Evolutionary conservation across 2,797 vertebrate genomes (phyloP), one percentile per base, ranked within the genome.

Genomic region (Caiman crocodilus): DNA sequence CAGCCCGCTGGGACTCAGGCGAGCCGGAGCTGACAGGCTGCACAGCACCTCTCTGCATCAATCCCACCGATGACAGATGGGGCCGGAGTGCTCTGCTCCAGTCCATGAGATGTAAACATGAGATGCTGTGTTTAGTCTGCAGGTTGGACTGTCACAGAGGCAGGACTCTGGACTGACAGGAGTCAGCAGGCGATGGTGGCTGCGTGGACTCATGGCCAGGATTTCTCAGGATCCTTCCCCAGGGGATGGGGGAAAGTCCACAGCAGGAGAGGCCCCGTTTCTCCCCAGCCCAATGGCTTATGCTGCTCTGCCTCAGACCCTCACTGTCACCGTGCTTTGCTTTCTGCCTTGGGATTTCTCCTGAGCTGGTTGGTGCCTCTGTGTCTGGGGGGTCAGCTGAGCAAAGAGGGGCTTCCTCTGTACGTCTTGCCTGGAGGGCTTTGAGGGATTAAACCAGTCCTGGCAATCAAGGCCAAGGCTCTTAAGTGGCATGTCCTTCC

Each of bases 61-160:
- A 83, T 91, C 88, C 85, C 94, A 90, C 94, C 84, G 35, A 89
- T 86, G 89, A 91, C 73, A 87, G 15, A 18, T 18, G 64, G n/a
- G 18, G n/a, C 64, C 64, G 30, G 64, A 65, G 64, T 0, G 1
- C 80, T 94, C 86, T 84, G 84, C 93, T 89, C 69, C 76, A 80
- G 76, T 85, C 87, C 90, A 79, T 1, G 3, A 87, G 87, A 95
- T 82, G 17, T 95, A 95, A 97, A 96, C 95, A 95, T 85, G 90
- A 94, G 96, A 81, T 91, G 50, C 76, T 63, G 28, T 96, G 94
- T 97, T 96, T 96, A 95, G 95, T 95, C 90, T 96, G 91, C 79
- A 96, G 91, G 83, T 96, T 89, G 91, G 91, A 76, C 61, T 93
- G 92, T 90, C 83, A 35, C 78, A 76, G 73, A 56, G 89, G 89